phyloP scores from a whole-genome alignment of 1,140 invertebrate genomes.

The Heliothis virescens region DNA sequence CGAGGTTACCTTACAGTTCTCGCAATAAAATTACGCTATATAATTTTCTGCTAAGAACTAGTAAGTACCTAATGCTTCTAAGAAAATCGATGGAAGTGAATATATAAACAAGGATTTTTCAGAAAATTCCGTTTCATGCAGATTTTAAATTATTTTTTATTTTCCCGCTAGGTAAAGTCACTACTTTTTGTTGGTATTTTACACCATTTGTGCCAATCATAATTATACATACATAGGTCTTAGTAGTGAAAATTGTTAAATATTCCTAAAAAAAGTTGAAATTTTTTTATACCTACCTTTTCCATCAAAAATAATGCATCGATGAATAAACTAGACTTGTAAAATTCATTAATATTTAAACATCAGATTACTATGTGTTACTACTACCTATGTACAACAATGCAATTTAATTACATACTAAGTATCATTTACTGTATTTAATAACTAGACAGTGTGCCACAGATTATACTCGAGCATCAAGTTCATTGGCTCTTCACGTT shows the following conservation, averaged over 20 bases:
- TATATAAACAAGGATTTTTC: background rate
- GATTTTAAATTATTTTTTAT: background rate
- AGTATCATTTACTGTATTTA: background rate
- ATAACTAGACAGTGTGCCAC: background rate
- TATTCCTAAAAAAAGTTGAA: no score
- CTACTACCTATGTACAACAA: constrained; percentile 1
- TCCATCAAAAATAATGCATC: no score
- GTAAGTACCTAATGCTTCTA: background rate
- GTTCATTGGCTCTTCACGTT: constrained; percentile 43
- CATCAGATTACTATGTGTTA: background rate
- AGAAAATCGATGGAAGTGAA: no score
- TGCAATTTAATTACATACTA: constrained; percentile 11
- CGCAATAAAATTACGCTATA: background rate
- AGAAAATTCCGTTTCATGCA: background rate
- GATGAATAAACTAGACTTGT: background rate
- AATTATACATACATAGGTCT: no score
- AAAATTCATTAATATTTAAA: background rate
- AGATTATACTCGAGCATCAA: constrained; percentile 32
- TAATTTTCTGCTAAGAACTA: background rate
- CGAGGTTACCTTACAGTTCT: background rate
- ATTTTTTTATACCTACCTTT: no score
- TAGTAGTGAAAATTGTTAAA: no score
- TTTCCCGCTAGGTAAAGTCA: background rate
- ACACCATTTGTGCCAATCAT: no score
- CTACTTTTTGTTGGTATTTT: no score